Percentiles rank a stretch among this genome's conserved stretches.
Conservation (phyloP, 1,140 invertebrate genomes). For the Brachionus rubens region DNA sequence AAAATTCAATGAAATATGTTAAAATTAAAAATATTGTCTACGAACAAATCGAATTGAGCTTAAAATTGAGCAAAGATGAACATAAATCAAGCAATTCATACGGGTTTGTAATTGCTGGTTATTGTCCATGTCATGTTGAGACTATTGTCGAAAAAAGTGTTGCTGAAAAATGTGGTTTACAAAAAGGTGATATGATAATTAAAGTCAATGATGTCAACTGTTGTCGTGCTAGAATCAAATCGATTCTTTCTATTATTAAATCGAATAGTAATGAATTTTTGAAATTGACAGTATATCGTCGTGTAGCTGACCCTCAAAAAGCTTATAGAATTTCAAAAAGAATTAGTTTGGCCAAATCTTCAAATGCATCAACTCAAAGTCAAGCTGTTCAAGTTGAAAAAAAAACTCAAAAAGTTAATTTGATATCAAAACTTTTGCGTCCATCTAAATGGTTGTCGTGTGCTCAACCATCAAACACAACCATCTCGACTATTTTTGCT, state of each 20-base stretch:
- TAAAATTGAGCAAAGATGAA: background rate
- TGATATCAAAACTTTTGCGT: constrained; percentile 7
- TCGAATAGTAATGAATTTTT: background rate
- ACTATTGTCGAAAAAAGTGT: background rate
- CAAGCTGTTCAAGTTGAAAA: background rate
- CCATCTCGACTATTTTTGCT: background rate
- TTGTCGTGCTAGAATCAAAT: constrained; percentile 43
- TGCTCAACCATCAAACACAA: constrained; percentile 22
- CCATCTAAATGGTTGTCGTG: constrained; percentile 15
- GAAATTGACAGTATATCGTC: constrained; percentile 39
- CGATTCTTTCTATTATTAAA: constrained; percentile 25
- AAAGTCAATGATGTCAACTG: constrained; percentile 31
- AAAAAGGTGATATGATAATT: constrained; percentile 24
- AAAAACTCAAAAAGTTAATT: background rate
- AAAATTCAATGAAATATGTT: background rate
- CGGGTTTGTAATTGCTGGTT: constrained; percentile 32
- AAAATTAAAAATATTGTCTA: constrained; percentile 32
- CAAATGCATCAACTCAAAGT: too few species aligned
- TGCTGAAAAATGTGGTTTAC: background rate
- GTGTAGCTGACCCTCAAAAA: background rate
- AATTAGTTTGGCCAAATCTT: background rate
- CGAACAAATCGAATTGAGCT: constrained; percentile 15
- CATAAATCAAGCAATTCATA: constrained; percentile 3
- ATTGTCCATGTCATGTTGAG: constrained; percentile 42
- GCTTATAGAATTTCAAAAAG: background rate